Percentiles rank a stretch among this genome's conserved stretches.
phyloP scores from a whole-genome alignment of 2,113 vertebrate genomes.

The Oryzias javanicus region DNA sequence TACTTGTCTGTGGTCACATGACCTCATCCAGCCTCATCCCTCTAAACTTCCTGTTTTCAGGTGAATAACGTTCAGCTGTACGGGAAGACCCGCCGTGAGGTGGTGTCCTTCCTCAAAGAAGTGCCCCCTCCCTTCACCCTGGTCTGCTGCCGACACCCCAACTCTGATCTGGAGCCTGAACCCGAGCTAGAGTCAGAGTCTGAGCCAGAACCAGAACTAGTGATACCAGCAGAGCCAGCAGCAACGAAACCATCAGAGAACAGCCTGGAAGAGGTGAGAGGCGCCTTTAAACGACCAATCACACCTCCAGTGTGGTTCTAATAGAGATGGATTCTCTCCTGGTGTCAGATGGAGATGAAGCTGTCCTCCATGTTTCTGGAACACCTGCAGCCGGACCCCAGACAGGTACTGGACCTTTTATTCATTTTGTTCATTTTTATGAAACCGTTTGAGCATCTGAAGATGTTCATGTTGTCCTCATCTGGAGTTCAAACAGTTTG shows the following conservation, averaged over 20 bases:
- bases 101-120: constrained; percentile 89
- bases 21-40: too few species aligned
- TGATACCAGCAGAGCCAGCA: constrained; percentile 4
- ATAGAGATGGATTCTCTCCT: background rate
- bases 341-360: constrained; percentile 60
- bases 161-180: constrained; percentile 59
- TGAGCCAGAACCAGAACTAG: constrained; percentile 1
- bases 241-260: background rate
- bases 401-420: background rate
- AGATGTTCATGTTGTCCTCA: background rate
- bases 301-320: too few species aligned
- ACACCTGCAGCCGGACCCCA: background rate
- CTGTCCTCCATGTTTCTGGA: constrained; percentile 52
- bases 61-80: constrained; percentile 89
- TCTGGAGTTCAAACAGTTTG: background rate
- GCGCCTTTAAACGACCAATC: too few species aligned
- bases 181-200: constrained; percentile 10
- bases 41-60: constrained; percentile 60
- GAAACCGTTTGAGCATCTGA: background rate
- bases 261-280: constrained; percentile 66
- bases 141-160: constrained; percentile 88
- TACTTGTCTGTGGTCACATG: too few species aligned
- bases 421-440: background rate
- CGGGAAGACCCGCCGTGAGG: constrained; percentile 89
- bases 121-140: constrained; percentile 91